Percentiles rank a stretch among this genome's conserved stretches.
These are phyloP conservation scores for Poecilia wingei DNA, from an alignment of 2,797 vertebrate species.

Conservation along the genomic window DNA sequence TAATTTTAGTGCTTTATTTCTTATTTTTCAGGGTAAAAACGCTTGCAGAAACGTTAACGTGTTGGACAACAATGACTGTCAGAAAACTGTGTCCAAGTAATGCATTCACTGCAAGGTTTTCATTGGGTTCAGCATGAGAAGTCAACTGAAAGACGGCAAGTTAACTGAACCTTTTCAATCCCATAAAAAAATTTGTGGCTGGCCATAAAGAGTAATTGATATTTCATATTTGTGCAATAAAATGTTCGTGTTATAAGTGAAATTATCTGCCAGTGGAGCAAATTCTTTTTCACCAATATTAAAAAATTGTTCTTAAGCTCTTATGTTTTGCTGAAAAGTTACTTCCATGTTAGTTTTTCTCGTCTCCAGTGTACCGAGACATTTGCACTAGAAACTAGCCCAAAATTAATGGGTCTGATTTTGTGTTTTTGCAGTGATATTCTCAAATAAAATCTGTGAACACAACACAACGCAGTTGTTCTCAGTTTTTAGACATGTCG, in stretches of 20 bases:
- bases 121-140: not conserved
- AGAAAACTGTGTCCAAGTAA: not conserved
- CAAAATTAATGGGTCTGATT: too few relatives aligned
- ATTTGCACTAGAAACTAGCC: too few relatives aligned
- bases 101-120: not conserved
- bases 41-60: not conserved
- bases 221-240: too few relatives aligned
- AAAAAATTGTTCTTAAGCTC: too few relatives aligned
- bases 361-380: too few relatives aligned
- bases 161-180: not conserved
- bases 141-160: not conserved
- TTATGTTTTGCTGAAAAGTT: too few relatives aligned
- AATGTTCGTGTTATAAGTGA: too few relatives aligned
- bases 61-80: not conserved
- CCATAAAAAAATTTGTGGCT: too few relatives aligned
- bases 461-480: not conserved
- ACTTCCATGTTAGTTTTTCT: too few relatives aligned
- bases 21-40: not conserved
- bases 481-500: not conserved
- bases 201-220: too few relatives aligned
- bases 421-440: not conserved
- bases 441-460: not conserved
- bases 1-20: not conserved
- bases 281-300: too few relatives aligned
- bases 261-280: too few relatives aligned